Evolutionary conservation across 2,888 invertebrate species (phyloP).

Genomic region (Melanostoma scalare): DNA sequence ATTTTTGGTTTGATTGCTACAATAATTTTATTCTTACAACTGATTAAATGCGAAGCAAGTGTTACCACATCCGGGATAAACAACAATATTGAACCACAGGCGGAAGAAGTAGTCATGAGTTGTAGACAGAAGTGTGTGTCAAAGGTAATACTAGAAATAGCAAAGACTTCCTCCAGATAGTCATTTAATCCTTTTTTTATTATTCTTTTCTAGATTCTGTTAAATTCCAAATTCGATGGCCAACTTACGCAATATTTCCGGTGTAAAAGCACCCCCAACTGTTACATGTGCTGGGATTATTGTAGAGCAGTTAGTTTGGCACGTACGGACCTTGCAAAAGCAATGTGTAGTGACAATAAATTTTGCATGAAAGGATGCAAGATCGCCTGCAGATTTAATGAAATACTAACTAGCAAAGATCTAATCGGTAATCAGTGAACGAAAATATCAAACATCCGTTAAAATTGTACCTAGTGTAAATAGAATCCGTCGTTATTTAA

Average conservation of each 20-base stretch:
- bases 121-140: slow-evolving; percentile 47
- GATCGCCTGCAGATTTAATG: slow-evolving; percentile 52
- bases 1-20: background rate
- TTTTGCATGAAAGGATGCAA: slow-evolving; percentile 59
- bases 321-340: slow-evolving; percentile 18
- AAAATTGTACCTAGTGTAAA: too few relatives aligned
- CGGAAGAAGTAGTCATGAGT: background rate
- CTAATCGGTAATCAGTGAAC: background rate
- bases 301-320: slow-evolving; percentile 45
- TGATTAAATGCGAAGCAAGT: slow-evolving; percentile 1
- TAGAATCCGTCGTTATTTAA: too few relatives aligned
- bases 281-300: slow-evolving; percentile 71
- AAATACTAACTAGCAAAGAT: slow-evolving; percentile 12
- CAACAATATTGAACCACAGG: background rate
- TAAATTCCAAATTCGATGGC: background rate
- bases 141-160: slow-evolving; percentile 20
- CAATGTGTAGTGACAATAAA: slow-evolving; percentile 59
- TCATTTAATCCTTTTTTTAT: slow-evolving; percentile 2
- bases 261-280: slow-evolving; percentile 47
- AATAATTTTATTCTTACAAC: slow-evolving; percentile 1
- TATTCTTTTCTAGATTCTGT: slow-evolving; percentile 33
- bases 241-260: slow-evolving; percentile 23
- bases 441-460: background rate
- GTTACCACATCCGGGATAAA: background rate
- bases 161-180: background rate